These are phyloP conservation scores for Benitochromis conjunctus DNA, from an alignment of 2,113 vertebrate genomes.

Conservation along the genomic window DNA sequence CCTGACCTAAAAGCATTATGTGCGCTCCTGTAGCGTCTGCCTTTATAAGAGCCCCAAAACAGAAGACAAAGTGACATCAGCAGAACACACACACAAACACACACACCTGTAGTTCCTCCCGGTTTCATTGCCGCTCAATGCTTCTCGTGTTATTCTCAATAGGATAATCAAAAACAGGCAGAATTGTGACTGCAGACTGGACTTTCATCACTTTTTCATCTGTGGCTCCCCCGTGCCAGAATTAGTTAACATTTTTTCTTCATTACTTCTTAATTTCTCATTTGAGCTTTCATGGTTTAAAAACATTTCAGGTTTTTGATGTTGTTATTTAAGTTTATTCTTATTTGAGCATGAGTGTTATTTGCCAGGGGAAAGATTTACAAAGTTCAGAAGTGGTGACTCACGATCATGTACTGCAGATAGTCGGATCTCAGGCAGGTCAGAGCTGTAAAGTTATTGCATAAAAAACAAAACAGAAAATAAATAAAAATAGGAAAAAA, in stretches of 20 bases:
- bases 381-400: not conserved
- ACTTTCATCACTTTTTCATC: rapidly evolving
- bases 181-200: not conserved
- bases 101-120: not conserved
- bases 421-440: not conserved
- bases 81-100: not conserved
- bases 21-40: not conserved
- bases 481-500: too few species aligned
- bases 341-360: rapidly evolving
- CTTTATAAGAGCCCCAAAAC: not conserved
- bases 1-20: not conserved
- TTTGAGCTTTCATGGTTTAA: not conserved
- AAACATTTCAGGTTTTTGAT: not conserved
- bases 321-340: not conserved
- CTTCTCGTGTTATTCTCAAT: too few species aligned
- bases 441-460: not conserved
- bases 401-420: not conserved
- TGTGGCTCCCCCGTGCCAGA: not conserved
- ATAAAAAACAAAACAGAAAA: not conserved
- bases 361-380: not conserved
- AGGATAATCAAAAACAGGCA: not conserved
- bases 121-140: not conserved
- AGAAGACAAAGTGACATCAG: not conserved
- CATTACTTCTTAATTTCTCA: not conserved
- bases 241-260: not conserved